phyloP scores from a whole-genome alignment of 2,797 vertebrate species.

The Ctenosaura bakeri region DNA sequence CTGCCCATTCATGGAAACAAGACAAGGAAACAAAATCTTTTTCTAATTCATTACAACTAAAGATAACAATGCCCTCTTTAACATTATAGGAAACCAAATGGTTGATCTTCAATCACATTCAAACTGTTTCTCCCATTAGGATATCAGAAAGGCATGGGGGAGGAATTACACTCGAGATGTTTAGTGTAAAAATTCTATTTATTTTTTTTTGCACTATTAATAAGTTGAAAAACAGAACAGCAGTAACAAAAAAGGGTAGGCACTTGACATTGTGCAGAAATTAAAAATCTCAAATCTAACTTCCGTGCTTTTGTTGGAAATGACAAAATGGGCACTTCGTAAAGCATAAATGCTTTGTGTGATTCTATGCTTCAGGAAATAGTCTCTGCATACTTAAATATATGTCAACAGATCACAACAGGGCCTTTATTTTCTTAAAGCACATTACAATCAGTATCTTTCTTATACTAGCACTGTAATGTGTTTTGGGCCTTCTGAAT shows the following conservation, averaged over 20 bases:
- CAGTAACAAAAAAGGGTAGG: not conserved
- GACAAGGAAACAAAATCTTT: not conserved
- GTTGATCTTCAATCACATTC: not conserved
- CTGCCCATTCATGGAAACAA: no score
- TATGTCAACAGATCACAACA: not conserved
- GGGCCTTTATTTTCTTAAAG: not conserved
- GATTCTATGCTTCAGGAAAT: not conserved
- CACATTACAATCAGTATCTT: not conserved
- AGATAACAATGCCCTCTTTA: not conserved
- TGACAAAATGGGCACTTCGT: not conserved
- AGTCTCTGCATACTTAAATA: not conserved
- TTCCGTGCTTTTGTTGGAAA: constrained; percentile 55
- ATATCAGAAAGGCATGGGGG: not conserved
- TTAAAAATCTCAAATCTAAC: constrained; percentile 29
- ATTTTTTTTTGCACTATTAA: no score
- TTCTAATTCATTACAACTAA: not conserved
- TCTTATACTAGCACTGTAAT: not conserved
- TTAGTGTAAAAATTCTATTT: not conserved
- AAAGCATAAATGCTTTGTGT: not conserved
- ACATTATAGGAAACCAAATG: not conserved
- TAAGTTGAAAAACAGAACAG: not conserved
- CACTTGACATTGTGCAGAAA: constrained; percentile 27
- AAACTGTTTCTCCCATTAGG: not conserved
- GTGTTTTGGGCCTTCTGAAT: not conserved
- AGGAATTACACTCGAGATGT: not conserved